Base-by-base conservation (phyloP, 2,113 vertebrate genomes). In the Sapajus apella region DNA sequence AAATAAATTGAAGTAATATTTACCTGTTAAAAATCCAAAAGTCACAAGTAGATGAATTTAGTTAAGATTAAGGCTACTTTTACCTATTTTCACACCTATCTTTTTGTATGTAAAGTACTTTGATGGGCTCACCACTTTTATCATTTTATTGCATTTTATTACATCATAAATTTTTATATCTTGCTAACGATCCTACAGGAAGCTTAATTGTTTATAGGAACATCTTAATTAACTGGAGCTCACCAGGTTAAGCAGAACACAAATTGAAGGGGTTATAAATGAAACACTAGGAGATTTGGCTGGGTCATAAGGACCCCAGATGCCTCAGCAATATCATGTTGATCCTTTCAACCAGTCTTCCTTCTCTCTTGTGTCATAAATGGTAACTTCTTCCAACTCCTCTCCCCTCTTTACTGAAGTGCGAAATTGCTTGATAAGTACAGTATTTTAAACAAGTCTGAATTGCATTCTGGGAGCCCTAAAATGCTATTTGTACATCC, bases 151-250 rank as follows among this genome's bases (percentile, higher is more conserved):
- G 97, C 96, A 93, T 91, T 98, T 98, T 99, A 98, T 98, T 98
- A 99, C 98, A 98, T 98, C 98, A 98, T 99, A 99, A 98, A 98
- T 98, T 98, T 99, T 99, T 98, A 98, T 98, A 98, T 98, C 98
- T 98, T 98, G 97, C 98, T 98, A 99, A 99, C n/a, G 97, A 98
- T 98, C 97, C 98, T 98, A 98, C 97, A 98, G 97, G 98, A 98
- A 98, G 95, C 97, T 98, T 99, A 99, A 99, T 99, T 99, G 98
- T 98, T 98, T 99, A 98, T 98, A 98, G 98, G 97, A 98, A 98
- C 97, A 98, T 98, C 98, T 98, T 98, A 98, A 99, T 99, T 99
- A 98, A 98, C 98, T 97, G 91, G 97, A 98, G 98, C 98, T 98
- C 98, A 98, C 90, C 94, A 98, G 98, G 98, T 98, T 99, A 99